Conservation (phyloP, 2,888 invertebrate species). For the Tholera decimalis region DNA sequence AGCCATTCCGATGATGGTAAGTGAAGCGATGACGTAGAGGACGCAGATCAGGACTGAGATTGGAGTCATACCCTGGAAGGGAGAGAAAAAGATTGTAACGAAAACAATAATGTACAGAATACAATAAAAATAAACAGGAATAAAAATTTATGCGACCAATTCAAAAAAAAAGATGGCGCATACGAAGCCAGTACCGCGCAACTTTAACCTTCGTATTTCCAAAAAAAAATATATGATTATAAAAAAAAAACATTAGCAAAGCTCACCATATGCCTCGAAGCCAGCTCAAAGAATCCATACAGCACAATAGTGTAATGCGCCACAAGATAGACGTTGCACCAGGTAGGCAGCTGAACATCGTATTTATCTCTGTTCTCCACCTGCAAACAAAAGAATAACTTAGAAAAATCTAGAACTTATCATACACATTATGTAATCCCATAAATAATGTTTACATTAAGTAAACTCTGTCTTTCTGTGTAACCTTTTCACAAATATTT, state of each 20-base stretch:
- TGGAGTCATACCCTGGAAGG: conserved; percentile 92
- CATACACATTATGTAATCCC: no score
- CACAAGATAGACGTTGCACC: conserved; percentile 93
- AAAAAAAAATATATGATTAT: no score
- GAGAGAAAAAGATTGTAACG: not conserved
- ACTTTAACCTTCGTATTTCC: no score
- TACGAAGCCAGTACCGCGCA: no score
- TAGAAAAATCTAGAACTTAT: not conserved
- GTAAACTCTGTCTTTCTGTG: no score
- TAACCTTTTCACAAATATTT: no score
- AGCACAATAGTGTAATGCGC: conserved; percentile 93
- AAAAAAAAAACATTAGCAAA: no score
- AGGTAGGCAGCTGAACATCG: conserved; percentile 92
- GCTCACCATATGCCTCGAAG: conserved; percentile 92
- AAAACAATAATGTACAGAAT: no score
- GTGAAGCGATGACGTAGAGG: conserved; percentile 92
- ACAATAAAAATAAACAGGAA: no score
- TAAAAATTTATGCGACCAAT: no score
- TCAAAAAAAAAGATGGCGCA: no score
- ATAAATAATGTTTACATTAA: no score
- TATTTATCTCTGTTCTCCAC: conserved; percentile 93
- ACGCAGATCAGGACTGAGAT: conserved; percentile 91
- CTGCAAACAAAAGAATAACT: conserved; percentile 78
- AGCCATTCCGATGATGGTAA: conserved; percentile 94
- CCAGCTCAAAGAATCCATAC: conserved; percentile 93